A percentile compares a stretch with the other conserved stretches of the same genome.
Conservation (phyloP, 2,797 vertebrate species). For the Anguilla anguilla region DNA sequence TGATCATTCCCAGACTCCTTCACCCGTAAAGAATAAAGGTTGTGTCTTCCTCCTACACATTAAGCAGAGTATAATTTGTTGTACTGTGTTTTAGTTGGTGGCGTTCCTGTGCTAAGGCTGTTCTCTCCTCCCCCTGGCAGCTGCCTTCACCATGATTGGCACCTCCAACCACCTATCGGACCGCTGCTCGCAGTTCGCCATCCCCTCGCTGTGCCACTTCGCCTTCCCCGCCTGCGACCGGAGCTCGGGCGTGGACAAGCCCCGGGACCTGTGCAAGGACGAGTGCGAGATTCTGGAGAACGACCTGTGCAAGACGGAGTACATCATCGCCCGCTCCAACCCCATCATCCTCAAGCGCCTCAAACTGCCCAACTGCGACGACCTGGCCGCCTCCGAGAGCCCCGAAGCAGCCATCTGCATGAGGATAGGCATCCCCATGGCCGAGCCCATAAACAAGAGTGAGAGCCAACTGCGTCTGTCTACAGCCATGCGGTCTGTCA, state of each 20-base stretch:
- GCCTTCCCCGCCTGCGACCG: constrained; percentile 96
- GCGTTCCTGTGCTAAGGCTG: neutral
- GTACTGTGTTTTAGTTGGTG: neutral
- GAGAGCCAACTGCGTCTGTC: constrained; percentile 54
- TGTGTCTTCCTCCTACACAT: neutral
- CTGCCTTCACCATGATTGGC: constrained; percentile 98
- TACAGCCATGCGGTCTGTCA: neutral
- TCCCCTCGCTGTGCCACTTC: constrained; percentile 96
- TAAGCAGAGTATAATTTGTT: neutral
- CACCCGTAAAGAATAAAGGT: neutral
- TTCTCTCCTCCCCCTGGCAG: constrained; percentile 65
- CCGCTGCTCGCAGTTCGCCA: constrained; percentile 96
- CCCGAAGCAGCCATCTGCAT: constrained; percentile 89
- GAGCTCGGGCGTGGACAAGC: constrained; percentile 80
- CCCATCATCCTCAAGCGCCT: constrained; percentile 93
- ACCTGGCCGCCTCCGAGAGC: constrained; percentile 87
- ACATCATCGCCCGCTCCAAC: constrained; percentile 96
- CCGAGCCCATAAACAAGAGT: constrained; percentile 96
- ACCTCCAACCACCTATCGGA: constrained; percentile 96
- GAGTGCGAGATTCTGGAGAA: constrained; percentile 98
- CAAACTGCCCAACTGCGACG: constrained; percentile 95
- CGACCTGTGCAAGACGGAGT: constrained; percentile 95
- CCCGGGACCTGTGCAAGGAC: constrained; percentile 91
- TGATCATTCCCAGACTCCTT: neutral
- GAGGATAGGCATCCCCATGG: constrained; percentile 94